A percentile compares a stretch with the other conserved stretches of the same genome.
Conservation (phyloP, 2,888 invertebrate genomes). For the Perizoma flavofasciatum region DNA sequence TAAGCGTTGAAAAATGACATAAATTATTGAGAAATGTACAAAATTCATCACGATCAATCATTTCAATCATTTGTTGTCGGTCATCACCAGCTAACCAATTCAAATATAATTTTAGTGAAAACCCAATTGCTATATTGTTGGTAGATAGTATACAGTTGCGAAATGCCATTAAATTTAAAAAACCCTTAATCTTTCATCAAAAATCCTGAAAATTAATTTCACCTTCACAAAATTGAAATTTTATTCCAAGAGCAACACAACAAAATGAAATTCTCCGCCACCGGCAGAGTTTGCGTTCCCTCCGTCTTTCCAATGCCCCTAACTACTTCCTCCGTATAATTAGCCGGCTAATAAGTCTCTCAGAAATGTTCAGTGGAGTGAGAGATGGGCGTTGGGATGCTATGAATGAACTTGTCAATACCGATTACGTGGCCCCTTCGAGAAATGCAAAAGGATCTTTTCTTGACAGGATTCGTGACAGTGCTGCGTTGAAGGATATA, state of each 20-base stretch:
- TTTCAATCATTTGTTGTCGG: neutral
- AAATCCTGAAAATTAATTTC: conserved; percentile 8
- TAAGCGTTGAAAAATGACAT: too few relatives aligned
- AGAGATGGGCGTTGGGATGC: conserved; percentile 30
- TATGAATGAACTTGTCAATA: conserved; percentile 69
- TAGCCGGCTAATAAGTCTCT: conserved; percentile 75
- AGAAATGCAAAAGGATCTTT: conserved; percentile 9
- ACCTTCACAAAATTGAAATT: conserved; percentile 14
- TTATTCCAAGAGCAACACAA: conserved; percentile 13
- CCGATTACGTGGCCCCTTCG: conserved; percentile 56
- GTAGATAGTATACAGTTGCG: too few relatives aligned
- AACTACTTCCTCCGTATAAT: conserved; percentile 77
- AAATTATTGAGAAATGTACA: too few relatives aligned
- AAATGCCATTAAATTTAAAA: too few relatives aligned
- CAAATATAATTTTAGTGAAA: too few relatives aligned
- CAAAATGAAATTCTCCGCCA: conserved; percentile 13
- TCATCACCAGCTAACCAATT: too few relatives aligned
- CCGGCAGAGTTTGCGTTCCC: conserved; percentile 19
- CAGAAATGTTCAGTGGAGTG: conserved; percentile 68
- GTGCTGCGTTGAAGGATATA: neutral
- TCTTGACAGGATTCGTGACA: conserved; percentile 8
- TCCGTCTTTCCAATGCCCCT: conserved; percentile 51
- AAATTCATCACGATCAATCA: too few relatives aligned
- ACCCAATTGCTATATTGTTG: too few relatives aligned
- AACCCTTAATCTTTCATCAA: conserved; percentile 8